Conservation (phyloP, 2,113 vertebrate genomes). For the Hypanus sabinus region DNA sequence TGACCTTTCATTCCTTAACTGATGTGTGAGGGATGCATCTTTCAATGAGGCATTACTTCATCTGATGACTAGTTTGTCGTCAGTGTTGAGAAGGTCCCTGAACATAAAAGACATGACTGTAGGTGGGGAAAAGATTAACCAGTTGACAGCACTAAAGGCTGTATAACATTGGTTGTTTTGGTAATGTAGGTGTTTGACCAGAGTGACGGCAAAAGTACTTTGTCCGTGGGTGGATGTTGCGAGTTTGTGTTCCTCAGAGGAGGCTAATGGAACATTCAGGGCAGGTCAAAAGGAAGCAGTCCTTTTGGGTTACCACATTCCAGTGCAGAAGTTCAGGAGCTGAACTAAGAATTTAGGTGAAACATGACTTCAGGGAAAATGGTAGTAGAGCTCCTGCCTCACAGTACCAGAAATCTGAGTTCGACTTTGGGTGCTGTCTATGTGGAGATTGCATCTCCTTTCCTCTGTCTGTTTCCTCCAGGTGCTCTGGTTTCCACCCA, state of each 20-base stretch:
- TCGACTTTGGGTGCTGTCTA: too few relatives aligned
- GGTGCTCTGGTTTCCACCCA: too few relatives aligned
- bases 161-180: neutral
- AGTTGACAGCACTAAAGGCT: neutral
- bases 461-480: too few relatives aligned
- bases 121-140: slow-evolving; percentile 7
- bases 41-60: neutral
- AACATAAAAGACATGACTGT: neutral
- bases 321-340: too few relatives aligned
- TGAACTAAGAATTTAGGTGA: too few relatives aligned
- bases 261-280: neutral
- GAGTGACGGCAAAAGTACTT: neutral
- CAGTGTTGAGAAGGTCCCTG: neutral
- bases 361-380: too few relatives aligned
- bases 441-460: too few relatives aligned
- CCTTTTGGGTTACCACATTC: neutral
- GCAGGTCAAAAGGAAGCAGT: neutral
- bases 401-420: too few relatives aligned
- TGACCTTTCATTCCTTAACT: neutral
- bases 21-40: neutral
- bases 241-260: neutral
- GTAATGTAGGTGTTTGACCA: neutral
- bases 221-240: neutral
- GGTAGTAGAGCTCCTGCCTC: too few relatives aligned
- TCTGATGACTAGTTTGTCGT: neutral